These are phyloP conservation scores for Columbina picui DNA, from an alignment of 2,113 vertebrate species.

Conservation along the genomic window DNA sequence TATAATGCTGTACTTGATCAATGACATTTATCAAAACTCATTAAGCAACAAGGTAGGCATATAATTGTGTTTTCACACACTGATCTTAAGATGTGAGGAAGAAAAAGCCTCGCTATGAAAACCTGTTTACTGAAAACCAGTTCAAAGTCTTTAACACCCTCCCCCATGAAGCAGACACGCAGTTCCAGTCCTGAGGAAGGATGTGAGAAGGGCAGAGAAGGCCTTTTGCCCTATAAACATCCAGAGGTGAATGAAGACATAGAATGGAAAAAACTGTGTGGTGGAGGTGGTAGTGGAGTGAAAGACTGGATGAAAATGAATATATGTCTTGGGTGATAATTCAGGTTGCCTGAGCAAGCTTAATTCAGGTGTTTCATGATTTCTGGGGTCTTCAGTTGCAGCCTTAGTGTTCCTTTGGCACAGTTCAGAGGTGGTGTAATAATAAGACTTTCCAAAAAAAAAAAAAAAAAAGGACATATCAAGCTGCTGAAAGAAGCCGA, in stretches of 20 bases:
- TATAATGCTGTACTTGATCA: neutral
- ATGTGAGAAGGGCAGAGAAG: neutral
- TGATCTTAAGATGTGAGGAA: neutral
- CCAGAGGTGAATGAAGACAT: neutral
- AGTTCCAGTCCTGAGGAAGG: neutral
- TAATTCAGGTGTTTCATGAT: neutral
- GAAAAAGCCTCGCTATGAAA: neutral
- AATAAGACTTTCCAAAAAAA: neutral
- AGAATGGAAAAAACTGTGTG: neutral
- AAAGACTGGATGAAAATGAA: neutral
- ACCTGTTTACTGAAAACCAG: neutral
- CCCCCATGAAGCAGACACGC: rapidly evolving
- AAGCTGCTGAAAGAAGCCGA: neutral
- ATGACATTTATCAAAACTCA: slow-evolving; percentile 18
- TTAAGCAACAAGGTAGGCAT: slow-evolving; percentile 9
- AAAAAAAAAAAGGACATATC: neutral
- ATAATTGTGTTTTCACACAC: slow-evolving; percentile 1
- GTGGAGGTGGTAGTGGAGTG: neutral
- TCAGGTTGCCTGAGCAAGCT: neutral
- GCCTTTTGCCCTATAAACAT: neutral
- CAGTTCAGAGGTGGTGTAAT: neutral
- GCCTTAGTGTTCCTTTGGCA: neutral
- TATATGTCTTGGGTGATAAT: neutral
- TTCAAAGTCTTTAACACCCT: neutral
- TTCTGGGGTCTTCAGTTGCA: neutral